Base-by-base conservation (phyloP, 2,888 invertebrate genomes). In the Papilio gigon region DNA sequence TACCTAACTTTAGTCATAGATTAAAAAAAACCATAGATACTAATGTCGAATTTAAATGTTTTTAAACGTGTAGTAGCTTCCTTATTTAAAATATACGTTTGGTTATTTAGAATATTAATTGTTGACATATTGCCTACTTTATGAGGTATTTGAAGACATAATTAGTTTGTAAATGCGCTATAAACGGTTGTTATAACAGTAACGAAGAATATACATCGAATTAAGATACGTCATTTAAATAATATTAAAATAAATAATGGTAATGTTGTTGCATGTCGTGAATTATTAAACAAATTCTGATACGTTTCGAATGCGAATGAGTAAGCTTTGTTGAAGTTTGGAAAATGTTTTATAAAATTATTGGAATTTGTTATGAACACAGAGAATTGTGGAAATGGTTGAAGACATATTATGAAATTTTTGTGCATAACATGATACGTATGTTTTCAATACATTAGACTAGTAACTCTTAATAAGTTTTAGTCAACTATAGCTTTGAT, bases 241-340 rank as follows among this genome's bases (percentile, higher is more conserved):
- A 59, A 66, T 59, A 59, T 47, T 33, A n/a, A 60, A 60, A 66
- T 44, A 53, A 56, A 53, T 50, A 40, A 66, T 60, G 67, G 14
- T 61, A 53, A 67, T 67, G 37, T 35, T 27, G 37, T 65, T 30
- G n/a, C 17, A 30, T 53, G 64, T 40, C 20, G 17, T 50, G 27
- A 40, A 53, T 66, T 37, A 42, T 20, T 64, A 27, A 33, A 67
- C 60, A 20, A 61, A 61, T 61, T 53, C 53, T 27, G 2, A 37
- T 60, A 20, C 35, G 30, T 53, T 27, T 30, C 14, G 67, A 67
- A 61, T 67, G 30, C 12, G 20, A 65, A 65, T 65, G 53, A 40
- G 22, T 22, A n/a, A 37, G 27, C 37, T 64, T 56, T 30, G n/a
- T 56, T 30, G 30, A 56, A 30, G 17, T 30, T 56, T 56, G 53